These are phyloP conservation scores for Pseudochirops cupreus DNA, from an alignment of 2,797 vertebrate genomes.

Conservation along the genomic window DNA sequence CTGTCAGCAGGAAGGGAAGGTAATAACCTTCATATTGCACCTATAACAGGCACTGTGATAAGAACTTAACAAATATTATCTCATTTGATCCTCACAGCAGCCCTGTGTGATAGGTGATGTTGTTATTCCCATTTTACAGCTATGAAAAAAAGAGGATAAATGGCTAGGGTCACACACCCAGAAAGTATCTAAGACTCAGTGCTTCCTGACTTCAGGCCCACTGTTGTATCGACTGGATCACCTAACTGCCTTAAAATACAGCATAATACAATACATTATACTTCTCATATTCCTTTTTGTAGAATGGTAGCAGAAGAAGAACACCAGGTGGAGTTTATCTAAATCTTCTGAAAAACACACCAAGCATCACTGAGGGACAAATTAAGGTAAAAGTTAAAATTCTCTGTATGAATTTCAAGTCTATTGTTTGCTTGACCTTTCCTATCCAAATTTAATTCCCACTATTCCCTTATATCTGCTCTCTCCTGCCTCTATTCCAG, in stretches of 20 bases:
- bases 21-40: not conserved
- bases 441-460: conserved; percentile 11
- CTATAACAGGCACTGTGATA: not conserved
- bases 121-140: not conserved
- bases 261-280: not conserved
- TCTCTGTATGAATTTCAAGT: not conserved
- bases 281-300: conserved; percentile 67
- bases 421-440: not conserved
- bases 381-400: conserved; percentile 87
- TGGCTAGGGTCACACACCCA: not conserved
- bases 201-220: not conserved
- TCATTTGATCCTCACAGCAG: not conserved
- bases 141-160: not conserved
- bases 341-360: conserved; percentile 95
- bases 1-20: not conserved
- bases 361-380: conserved; percentile 92
- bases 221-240: not conserved
- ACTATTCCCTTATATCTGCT: not conserved
- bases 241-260: not conserved
- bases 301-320: conserved; percentile 95
- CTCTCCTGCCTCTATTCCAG: not conserved
- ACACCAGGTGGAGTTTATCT: conserved; percentile 98
- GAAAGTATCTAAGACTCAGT: not conserved
- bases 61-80: not conserved
- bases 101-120: not conserved